These are phyloP conservation scores for Zenarchopterus dispar DNA, from an alignment of 2,797 vertebrate genomes.

Conservation along the genomic window DNA sequence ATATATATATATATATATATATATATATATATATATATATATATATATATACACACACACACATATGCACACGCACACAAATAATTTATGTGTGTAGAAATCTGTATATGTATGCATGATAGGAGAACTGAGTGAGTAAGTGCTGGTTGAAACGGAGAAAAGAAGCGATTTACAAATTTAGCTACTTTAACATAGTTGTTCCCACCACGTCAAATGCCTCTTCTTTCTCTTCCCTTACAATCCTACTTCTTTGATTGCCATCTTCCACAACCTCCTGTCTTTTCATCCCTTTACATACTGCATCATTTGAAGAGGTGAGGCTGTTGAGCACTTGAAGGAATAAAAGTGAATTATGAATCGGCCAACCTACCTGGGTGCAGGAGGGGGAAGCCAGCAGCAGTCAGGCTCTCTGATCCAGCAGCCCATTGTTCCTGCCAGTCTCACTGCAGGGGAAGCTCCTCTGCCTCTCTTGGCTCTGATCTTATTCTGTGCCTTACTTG, in stretches of 20 bases:
- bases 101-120: too few species aligned
- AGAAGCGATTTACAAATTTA: conserved; percentile 13
- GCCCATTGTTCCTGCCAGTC: conserved; percentile 76
- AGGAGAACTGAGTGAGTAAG: too few species aligned
- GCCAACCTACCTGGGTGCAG: conserved; percentile 73
- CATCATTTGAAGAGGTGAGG: conserved; percentile 82
- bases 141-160: background rate
- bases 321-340: conserved; percentile 76
- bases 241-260: conserved; percentile 15
- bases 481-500: conserved; percentile 47
- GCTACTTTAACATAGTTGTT: conserved; percentile 18
- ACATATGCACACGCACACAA: too few species aligned
- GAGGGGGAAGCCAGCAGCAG: conserved; percentile 78
- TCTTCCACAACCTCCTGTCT: conserved; percentile 35
- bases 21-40: too few species aligned
- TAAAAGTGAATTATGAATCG: conserved; percentile 86
- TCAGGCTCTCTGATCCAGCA: conserved; percentile 72
- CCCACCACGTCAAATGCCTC: conserved; percentile 46
- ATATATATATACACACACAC: too few species aligned
- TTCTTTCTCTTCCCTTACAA: conserved; percentile 23
- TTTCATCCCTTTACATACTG: conserved; percentile 76
- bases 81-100: too few species aligned
- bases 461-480: conserved; percentile 61
- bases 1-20: too few species aligned
- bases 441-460: conserved; percentile 75